Evolutionary conservation across 2,797 vertebrate genomes (phyloP).

Genomic region (Betta splendens): DNA sequence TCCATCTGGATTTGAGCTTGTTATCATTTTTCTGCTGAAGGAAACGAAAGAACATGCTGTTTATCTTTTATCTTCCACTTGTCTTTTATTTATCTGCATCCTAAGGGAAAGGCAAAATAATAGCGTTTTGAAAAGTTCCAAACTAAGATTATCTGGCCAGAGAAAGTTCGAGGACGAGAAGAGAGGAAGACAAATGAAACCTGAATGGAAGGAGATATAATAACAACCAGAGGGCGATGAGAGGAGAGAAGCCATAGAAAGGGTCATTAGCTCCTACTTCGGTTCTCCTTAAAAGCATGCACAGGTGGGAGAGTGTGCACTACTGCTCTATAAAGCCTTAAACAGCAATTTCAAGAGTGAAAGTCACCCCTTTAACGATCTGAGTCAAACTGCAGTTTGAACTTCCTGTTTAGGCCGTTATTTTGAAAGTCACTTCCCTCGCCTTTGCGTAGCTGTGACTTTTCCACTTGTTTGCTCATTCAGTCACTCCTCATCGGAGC

Average conservation of each 20-base stretch:
- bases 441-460: no score
- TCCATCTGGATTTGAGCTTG: constrained; percentile 24
- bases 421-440: no score
- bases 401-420: no score
- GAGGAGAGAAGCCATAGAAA: background rate
- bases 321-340: background rate
- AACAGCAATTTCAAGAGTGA: background rate
- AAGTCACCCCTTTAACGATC: accelerated
- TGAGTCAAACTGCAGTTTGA: background rate
- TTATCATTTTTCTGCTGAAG: constrained; percentile 23
- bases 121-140: constrained; percentile 36
- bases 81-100: constrained; percentile 34
- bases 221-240: background rate
- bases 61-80: constrained; percentile 43
- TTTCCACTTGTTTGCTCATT: no score
- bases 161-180: constrained; percentile 32
- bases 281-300: constrained; percentile 2
- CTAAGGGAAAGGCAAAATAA: constrained; percentile 8
- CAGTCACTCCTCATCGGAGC: no score
- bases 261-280: constrained; percentile 2
- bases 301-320: background rate
- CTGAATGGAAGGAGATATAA: background rate
- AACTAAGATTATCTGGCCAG: constrained; percentile 53
- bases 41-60: constrained; percentile 40
- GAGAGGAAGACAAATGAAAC: constrained; percentile 14